phyloP scores from a whole-genome alignment of 1,140 invertebrate species.

The Tyrophagus putrescentiae region DNA sequence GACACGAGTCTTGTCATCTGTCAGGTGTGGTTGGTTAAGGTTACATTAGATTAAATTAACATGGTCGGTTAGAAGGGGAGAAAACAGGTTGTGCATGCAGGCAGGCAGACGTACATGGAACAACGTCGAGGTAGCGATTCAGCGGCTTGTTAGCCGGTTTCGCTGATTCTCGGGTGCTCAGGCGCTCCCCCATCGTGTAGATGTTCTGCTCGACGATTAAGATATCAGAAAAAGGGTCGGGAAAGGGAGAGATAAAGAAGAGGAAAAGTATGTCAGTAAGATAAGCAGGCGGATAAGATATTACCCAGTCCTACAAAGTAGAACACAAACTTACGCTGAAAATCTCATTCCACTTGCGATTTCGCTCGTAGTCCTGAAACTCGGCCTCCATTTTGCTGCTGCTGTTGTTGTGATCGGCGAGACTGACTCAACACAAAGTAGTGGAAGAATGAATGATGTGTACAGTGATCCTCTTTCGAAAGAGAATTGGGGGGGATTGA shows the following conservation, averaged over 20 bases:
- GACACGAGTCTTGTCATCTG: conserved; percentile 70
- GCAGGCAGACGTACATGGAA: conserved; percentile 52
- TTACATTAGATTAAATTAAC: conserved; percentile 8
- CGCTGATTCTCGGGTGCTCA: conserved; percentile 47
- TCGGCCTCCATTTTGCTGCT: conserved; percentile 18
- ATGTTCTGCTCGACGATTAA: conserved; percentile 14
- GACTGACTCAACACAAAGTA: too few species aligned
- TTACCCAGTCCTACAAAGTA: neutral
- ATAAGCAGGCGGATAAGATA: neutral
- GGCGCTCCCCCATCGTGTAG: neutral
- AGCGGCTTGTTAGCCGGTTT: conserved; percentile 59
- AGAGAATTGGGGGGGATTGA: neutral
- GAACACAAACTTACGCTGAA: conserved; percentile 3
- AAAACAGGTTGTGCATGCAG: neutral
- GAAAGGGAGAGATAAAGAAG: neutral
- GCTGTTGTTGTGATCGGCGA: neutral
- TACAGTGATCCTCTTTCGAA: neutral
- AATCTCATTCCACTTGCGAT: conserved; percentile 18
- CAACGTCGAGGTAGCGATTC: conserved; percentile 87
- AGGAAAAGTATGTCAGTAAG: neutral
- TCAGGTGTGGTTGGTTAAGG: conserved; percentile 3
- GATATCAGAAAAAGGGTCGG: neutral
- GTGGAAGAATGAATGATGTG: neutral
- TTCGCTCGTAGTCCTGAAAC: conserved; percentile 17
- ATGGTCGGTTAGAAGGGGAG: neutral